Base-by-base conservation (phyloP, 2,888 invertebrate species). In the Hydroisotoma schaefferi region DNA sequence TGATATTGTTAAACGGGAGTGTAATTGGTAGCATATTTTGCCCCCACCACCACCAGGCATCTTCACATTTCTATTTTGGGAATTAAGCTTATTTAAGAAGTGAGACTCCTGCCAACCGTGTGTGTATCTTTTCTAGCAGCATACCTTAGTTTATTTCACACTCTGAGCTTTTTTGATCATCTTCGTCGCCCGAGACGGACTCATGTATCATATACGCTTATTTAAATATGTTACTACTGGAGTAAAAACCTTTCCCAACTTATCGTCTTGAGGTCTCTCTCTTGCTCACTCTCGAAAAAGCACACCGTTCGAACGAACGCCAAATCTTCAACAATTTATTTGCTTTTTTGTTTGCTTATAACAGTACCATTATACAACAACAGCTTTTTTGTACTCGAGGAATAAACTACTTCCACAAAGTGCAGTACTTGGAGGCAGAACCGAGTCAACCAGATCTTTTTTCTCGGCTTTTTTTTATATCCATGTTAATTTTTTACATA, bases 231-330 rank as follows among this genome's bases (percentile, higher is more conserved):
- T n/a, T n/a, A n/a, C n/a, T n/a, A n/a, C n/a, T n/a, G n/a, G n/a
- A n/a, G 46, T 38, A 27, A 38, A 53, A 53, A 53, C 53, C 52
- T 52, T 52, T 52, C 52, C 53, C 53, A 53, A 53, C 53, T 53
- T 53, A 53, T 53, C n/a, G n/a, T n/a, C 53, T 53, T 52, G 33
- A 33, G 33, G 20, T 28, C 23, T 25, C 29, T 37, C 37, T 49
- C 49, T 27, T 49, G n/a, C n/a, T 49, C 51, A 37, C 51, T 53
- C 53, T 10, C 53, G 52, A 52, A 52, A 52, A 52, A 52, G 23
- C 40, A 4, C 40, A 53, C 38, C 52, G 33, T 52, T 52, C 52
- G 52, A 52, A 23, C 46, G 46, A 46, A 46, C 46, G 23, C 46
- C 46, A 22, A 15, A 33, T 25, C 25, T 5, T 15, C n/a, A 40